Conservation (phyloP, 2,113 vertebrate species). For the Charadrius vociferus region DNA sequence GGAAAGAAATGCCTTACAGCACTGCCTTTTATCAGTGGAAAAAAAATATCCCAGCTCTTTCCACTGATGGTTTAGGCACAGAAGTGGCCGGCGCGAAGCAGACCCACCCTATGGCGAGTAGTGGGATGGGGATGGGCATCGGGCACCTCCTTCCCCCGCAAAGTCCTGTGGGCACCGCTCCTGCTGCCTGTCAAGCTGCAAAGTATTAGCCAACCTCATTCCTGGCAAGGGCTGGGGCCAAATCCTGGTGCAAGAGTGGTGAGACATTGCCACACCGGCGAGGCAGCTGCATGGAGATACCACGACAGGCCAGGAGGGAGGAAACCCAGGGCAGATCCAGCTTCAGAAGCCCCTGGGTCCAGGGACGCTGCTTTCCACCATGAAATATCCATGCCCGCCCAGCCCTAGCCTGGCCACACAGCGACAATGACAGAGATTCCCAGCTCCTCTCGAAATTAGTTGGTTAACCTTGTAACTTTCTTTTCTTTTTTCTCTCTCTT, state of each 20-base stretch:
- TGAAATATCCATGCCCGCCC: neutral
- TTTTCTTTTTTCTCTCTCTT: neutral
- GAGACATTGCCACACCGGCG: slow-evolving; percentile 22
- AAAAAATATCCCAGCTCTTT: neutral
- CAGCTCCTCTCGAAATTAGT: neutral
- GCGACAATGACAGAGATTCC: neutral
- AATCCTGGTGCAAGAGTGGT: neutral
- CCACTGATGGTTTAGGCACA: rapidly evolving
- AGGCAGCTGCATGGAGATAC: neutral
- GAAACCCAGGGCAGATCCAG: neutral
- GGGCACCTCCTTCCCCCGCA: neutral
- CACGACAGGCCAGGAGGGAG: neutral
- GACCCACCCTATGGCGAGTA: rapidly evolving
- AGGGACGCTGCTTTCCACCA: neutral
- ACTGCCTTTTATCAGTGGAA: neutral
- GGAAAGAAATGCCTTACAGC: slow-evolving; percentile 35
- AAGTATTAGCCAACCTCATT: slow-evolving; percentile 5
- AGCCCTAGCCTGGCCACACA: neutral
- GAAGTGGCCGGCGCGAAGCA: rapidly evolving
- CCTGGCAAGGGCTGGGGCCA: slow-evolving; percentile 24
- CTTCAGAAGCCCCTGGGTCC: neutral
- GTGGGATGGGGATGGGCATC: neutral
- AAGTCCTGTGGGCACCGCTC: neutral
- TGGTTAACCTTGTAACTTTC: neutral
- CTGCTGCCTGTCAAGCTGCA: neutral